Percentiles rank a stretch among this genome's conserved stretches.
Evolutionary conservation across 2,113 vertebrate genomes (phyloP).

Genomic region (Ciconia maguari): DNA sequence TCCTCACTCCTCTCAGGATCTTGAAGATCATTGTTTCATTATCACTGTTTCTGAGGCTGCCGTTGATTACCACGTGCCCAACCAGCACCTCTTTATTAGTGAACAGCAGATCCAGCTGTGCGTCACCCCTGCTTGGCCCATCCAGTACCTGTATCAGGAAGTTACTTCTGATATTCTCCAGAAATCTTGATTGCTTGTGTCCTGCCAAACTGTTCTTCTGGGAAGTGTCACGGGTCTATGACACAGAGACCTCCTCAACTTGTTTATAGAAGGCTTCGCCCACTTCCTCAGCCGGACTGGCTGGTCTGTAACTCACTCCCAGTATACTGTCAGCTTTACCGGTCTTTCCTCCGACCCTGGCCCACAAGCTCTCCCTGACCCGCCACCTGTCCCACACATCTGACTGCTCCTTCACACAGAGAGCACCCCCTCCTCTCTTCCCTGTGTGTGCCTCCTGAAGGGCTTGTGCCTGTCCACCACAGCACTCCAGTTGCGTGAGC

Average conservation of each 20-base stretch:
- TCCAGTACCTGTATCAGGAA: background rate
- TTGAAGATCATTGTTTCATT: background rate
- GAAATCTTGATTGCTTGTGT: background rate
- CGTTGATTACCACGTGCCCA: background rate
- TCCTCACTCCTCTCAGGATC: background rate
- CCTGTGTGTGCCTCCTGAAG: background rate
- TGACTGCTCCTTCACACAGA: background rate
- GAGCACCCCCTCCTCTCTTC: background rate
- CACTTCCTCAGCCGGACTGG: background rate
- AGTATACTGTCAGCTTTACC: background rate
- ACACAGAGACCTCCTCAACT: background rate
- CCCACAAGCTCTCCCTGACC: background rate
- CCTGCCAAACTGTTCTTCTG: background rate
- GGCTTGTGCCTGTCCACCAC: background rate
- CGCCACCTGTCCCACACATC: too few relatives aligned
- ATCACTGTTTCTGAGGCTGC: background rate
- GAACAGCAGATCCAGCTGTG: background rate
- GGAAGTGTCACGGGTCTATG: background rate
- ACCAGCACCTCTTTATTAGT: background rate
- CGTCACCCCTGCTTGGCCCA: background rate
- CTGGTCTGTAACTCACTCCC: background rate
- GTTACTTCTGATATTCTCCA: background rate
- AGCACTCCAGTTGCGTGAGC: rapidly evolving
- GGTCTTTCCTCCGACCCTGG: background rate
- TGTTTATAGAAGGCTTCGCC: background rate